Base-by-base conservation (phyloP, 92 coral and sea anemone genomes). In the Parazoanthus swiftii region DNA sequence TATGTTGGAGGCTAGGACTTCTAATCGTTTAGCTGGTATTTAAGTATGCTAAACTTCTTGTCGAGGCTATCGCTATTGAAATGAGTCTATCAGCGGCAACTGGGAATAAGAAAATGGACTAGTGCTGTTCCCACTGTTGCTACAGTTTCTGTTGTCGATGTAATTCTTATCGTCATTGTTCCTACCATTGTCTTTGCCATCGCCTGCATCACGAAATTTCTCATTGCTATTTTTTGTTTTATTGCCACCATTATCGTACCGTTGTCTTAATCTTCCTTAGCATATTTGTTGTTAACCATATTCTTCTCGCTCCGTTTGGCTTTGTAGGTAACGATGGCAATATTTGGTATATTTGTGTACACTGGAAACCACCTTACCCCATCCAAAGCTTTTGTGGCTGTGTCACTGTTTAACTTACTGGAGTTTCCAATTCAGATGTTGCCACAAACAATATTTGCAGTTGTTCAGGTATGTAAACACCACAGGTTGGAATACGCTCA, bases 331-430 rank as follows among this genome's bases (percentile, higher is more conserved):
- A 94, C 98, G 15, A 87, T 96, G 20, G 94, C 95, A 23, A 96
- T 98, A 2, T 96, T 96, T 50, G 81, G 91, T 76, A 94, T 95
- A 4, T 96, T 93, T 82, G 93, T 94, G 2, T 82, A 94, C 43
- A 80, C 92, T 26, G 98, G 98, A 1, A 93, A 96, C 50, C 92
- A 92, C 76, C 87, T 96, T 88, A 94, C 98, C 0, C 95, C 98
- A 54, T 91, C 94, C 50, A 94, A 94, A 85, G 98, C 98, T 18
- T 96, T 96, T 85, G 98, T 96, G 44, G 98, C 98, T 5, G 90
- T 96, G 70, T 92, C 98, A 3, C 86, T 96, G 86, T 94, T 96
- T 86, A 94, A 96, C 84, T 91, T 96, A 59, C 91, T 96, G 15
- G 96, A 98, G 14, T 93, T 94, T 50, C 98, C 98, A 25, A 80